Evolutionary conservation across 2,888 invertebrate genomes (phyloP), one percentile per base, ranked within the genome.

Genomic region (Ochropleura plecta): DNA sequence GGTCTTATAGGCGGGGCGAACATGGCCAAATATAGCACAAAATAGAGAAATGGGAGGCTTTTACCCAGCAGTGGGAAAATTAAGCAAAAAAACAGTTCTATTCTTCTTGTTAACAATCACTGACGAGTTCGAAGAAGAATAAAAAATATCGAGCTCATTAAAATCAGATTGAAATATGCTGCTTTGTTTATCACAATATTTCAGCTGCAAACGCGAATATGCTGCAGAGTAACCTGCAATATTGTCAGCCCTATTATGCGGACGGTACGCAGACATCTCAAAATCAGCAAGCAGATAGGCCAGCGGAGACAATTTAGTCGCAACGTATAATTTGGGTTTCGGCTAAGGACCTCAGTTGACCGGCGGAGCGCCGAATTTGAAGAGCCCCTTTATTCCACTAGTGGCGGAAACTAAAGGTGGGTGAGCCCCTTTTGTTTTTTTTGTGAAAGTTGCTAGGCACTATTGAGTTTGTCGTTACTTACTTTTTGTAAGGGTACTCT

Each of bases 271-370:
- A 92, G 92, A 92, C 91, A 91, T 92, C 90, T 93, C 89, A 88
- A 93, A 92, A n/a, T n/a, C n/a, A 92, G 89, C 90, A 88, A 88
- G 89, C 87, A 88, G 91, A 90, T 91, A 90, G 90, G 89, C 90
- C 88, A 90, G 86, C 84, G 88, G 90, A 91, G 93, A 94, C 93
- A 94, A 94, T 93, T 95, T 94, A 91, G 92, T 90, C 89, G 90
- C 91, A 92, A 91, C 92, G 93, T 93, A 93, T 95, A 95, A 95
- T 95, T 95, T 93, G 91, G 90, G 86, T 88, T 88, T 90, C 84
- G 87, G 89, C 88, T 88, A 88, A 92, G 91, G 92, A 89, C 83
- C 86, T 42, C 83, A 78, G 89, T 91, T 92, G 92, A 88, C 89
- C 90, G 90, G 85, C 91, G 90, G 92, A 88, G 90, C 83, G 83